Evolutionary conservation across 2,888 invertebrate genomes (phyloP).

Genomic region (Bellardia pandia): DNA sequence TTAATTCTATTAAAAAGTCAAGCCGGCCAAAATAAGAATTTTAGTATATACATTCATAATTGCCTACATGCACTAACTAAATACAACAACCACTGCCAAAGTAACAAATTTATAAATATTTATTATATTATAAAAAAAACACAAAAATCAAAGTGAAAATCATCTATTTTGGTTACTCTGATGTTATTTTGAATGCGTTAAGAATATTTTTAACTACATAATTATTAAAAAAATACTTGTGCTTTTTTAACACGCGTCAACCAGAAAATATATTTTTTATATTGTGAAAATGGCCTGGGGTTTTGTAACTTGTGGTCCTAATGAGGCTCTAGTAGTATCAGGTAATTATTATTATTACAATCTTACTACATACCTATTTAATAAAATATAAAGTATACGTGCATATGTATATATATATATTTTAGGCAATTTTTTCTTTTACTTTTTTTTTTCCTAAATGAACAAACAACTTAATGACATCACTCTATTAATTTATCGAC

Average conservation of each 20-base stretch:
- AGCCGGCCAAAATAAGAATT: conserved; percentile 67
- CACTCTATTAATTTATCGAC: conserved; percentile 77
- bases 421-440: not conserved
- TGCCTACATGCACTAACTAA: conserved; percentile 35
- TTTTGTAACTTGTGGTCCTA: conserved; percentile 97
- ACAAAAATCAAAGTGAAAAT: conserved; percentile 17
- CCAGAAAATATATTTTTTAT: not conserved
- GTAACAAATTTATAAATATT: conserved; percentile 16
- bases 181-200: not conserved
- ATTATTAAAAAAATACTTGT: not conserved
- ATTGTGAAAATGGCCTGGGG: conserved; percentile 89
- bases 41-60: conserved; percentile 70
- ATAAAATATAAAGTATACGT: not conserved
- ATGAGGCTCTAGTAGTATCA: conserved; percentile 96
- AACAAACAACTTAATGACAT: conserved; percentile 77
- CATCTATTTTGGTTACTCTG: not conserved
- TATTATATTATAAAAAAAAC: conserved; percentile 1
- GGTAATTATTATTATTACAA: conserved; percentile 85
- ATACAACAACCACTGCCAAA: conserved; percentile 48
- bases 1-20: conserved; percentile 35
- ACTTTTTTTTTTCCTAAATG: not conserved
- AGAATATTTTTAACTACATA: not conserved
- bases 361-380: not conserved
- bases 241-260: not conserved
- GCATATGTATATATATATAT: too few species aligned